A percentile compares a stretch with the other conserved stretches of the same genome.
Evolutionary conservation across 2,113 vertebrate genomes (phyloP).

Genomic region (Elanus axillaris): DNA sequence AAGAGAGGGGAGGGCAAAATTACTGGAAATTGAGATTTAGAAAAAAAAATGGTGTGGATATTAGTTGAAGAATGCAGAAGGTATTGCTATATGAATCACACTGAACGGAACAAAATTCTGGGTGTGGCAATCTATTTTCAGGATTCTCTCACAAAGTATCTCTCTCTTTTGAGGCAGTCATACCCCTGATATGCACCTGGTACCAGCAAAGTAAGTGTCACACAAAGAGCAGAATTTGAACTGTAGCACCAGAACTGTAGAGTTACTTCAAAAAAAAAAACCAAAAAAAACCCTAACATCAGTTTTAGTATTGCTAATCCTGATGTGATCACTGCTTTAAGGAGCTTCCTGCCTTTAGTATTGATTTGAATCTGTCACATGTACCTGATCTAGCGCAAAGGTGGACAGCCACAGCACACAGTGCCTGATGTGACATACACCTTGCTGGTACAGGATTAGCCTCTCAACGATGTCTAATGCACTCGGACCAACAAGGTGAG

Average conservation of each 20-base stretch:
- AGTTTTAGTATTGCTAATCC: not conserved
- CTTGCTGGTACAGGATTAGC: not conserved
- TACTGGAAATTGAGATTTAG: not conserved
- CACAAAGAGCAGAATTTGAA: not conserved
- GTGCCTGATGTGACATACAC: not conserved
- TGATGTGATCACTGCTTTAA: not conserved
- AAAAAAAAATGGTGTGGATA: not conserved
- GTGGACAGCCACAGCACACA: not conserved
- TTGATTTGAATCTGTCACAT: not conserved
- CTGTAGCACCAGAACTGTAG: not conserved
- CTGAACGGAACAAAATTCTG: not conserved
- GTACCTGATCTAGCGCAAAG: not conserved
- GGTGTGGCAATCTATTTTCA: not conserved
- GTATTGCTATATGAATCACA: not conserved
- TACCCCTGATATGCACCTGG: not conserved
- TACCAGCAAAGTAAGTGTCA: not conserved
- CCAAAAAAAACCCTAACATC: not conserved
- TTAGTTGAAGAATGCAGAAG: not conserved
- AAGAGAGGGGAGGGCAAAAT: not conserved
- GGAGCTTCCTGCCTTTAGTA: not conserved
- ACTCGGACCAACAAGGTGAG: not conserved
- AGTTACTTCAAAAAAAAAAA: not conserved
- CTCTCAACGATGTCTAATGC: not conserved
- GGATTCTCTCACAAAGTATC: not conserved
- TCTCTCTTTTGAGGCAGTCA: not conserved